Percentiles rank a stretch among this genome's conserved stretches.
Evolutionary conservation across 2,113 vertebrate genomes (phyloP).

Genomic region (Phalacrocorax brasilianus): DNA sequence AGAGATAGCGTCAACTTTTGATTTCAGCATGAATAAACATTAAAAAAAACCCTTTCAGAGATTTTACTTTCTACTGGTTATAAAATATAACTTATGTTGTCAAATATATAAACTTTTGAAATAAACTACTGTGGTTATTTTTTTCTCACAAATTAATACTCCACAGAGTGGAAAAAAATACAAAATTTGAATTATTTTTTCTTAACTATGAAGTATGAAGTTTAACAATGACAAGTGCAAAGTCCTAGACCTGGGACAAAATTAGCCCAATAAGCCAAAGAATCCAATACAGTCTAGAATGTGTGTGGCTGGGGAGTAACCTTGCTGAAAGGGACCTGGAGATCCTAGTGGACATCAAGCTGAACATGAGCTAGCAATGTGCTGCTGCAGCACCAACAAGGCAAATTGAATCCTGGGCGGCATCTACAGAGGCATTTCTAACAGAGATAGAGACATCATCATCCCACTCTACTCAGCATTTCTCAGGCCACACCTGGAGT

Average conservation of each 20-base stretch:
- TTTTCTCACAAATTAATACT: not conserved
- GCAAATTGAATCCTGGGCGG: fast-evolving
- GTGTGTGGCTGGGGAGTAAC: not conserved
- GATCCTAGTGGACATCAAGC: not conserved
- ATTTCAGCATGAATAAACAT: not conserved
- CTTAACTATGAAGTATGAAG: not conserved
- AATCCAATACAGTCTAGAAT: not conserved
- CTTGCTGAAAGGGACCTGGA: not conserved
- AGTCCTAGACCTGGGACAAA: not conserved
- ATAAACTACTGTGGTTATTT: not conserved
- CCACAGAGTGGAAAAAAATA: not conserved
- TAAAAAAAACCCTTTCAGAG: not conserved
- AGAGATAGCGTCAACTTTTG: not conserved
- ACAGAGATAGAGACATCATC: fast-evolving
- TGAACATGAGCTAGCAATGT: not conserved
- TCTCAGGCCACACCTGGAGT: not conserved
- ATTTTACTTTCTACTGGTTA: not conserved
- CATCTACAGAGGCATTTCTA: not conserved
- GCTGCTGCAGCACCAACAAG: not conserved
- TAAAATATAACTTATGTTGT: not conserved
- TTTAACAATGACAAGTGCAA: not conserved
- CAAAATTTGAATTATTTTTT: not conserved
- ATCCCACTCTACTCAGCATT: not conserved
- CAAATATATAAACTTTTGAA: not conserved
- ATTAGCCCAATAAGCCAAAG: not conserved